Conservation (phyloP, 2,113 vertebrate genomes). For the Leucosticte australis region DNA sequence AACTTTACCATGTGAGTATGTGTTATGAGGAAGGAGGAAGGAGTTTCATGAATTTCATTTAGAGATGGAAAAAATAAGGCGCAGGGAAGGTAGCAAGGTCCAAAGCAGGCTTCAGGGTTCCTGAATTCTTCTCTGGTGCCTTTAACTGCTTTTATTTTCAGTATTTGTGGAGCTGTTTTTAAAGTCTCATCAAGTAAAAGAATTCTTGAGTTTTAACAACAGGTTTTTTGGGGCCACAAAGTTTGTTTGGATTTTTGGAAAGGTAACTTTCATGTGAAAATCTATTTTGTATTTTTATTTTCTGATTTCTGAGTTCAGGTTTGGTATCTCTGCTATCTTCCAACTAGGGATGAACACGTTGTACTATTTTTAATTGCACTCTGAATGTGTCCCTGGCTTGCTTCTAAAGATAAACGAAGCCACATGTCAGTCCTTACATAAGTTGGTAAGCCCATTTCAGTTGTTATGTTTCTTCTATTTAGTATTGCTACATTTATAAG, state of each 20-base stretch:
- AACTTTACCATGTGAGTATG: rapidly evolving
- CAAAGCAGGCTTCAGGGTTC: not conserved
- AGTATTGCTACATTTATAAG: not conserved
- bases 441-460: not conserved
- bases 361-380: slow-evolving; percentile 16
- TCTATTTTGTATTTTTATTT: not conserved
- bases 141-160: not conserved
- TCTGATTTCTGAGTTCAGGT: not conserved
- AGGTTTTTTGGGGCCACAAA: not conserved
- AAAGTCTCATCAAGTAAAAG: not conserved
- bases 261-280: not conserved
- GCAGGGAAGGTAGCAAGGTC: not conserved
- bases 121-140: not conserved
- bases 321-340: not conserved
- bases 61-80: not conserved
- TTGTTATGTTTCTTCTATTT: not conserved
- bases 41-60: not conserved
- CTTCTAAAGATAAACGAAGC: slow-evolving; percentile 31
- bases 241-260: not conserved
- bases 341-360: not conserved
- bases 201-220: not conserved
- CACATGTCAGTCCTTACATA: slow-evolving; percentile 31
- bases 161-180: not conserved
- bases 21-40: not conserved
- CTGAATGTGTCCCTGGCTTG: not conserved